phyloP scores from a whole-genome alignment of 2,797 vertebrate genomes.

The Anomalospiza imberbis region DNA sequence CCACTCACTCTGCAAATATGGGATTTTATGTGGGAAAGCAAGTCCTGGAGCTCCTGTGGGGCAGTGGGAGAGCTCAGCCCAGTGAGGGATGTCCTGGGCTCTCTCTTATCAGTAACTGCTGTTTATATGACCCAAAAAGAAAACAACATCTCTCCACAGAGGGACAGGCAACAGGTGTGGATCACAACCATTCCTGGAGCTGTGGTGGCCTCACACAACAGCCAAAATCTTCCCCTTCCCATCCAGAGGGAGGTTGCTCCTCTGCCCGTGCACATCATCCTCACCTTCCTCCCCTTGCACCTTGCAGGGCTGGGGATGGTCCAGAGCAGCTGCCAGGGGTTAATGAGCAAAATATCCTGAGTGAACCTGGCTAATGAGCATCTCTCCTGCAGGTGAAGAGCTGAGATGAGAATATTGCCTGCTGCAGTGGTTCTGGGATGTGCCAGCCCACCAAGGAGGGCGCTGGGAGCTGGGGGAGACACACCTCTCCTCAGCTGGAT shows the following conservation, averaged over 20 bases:
- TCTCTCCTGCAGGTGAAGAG: neutral
- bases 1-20: neutral
- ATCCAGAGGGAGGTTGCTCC: neutral
- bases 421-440: neutral
- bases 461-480: neutral
- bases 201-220: neutral
- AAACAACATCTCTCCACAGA: neutral
- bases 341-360: neutral
- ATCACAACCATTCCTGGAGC: neutral
- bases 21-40: neutral
- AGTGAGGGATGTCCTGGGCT: too few species aligned
- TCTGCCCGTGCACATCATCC: neutral
- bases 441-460: neutral
- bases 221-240: neutral
- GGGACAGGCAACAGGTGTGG: neutral
- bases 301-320: neutral
- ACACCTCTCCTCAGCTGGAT: neutral
- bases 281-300: neutral
- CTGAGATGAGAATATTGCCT: neutral
- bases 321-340: neutral
- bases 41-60: neutral
- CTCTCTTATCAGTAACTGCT: rapidly evolving
- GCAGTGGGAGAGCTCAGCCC: neutral
- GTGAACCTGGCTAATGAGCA: neutral
- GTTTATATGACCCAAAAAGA: neutral